Evolutionary conservation across 2,888 invertebrate species (phyloP).

Genomic region (Tetranychus truncatus): DNA sequence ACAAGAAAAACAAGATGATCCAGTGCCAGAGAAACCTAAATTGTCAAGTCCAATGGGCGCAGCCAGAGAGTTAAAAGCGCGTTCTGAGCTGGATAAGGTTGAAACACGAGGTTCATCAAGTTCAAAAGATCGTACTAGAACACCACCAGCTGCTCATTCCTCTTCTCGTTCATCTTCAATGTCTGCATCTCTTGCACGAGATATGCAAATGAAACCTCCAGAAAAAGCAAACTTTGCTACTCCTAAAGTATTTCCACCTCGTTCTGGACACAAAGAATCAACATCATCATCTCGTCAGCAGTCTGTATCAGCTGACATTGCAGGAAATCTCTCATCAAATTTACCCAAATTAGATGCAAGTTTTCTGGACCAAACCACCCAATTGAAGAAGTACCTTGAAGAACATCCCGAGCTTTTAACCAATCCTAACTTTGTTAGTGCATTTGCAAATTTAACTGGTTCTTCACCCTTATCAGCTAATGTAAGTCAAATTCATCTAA

Average conservation of each 20-base stretch:
- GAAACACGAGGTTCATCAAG: not conserved
- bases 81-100: not conserved
- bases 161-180: slow-evolving; percentile 7
- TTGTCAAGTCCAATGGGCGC: not conserved
- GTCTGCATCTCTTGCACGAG: not conserved
- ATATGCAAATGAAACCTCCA: not conserved
- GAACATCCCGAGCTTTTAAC: slow-evolving; percentile 28
- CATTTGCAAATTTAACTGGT: slow-evolving; percentile 21
- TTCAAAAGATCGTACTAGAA: not conserved
- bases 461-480: slow-evolving; percentile 24
- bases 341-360: not conserved
- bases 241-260: not conserved
- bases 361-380: not conserved
- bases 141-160: slow-evolving; percentile 17
- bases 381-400: slow-evolving; percentile 28
- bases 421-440: slow-evolving; percentile 24
- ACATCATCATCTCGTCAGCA: not conserved
- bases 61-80: not conserved
- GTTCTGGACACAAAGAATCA: slow-evolving; percentile 4
- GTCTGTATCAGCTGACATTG: not conserved
- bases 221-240: not conserved
- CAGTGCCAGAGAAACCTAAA: not conserved
- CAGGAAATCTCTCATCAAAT: not conserved
- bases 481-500: slow-evolving; percentile 19
- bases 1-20: slow-evolving; percentile 19